Base-by-base conservation (phyloP, 53 echinoderm and acorn worm species). In the Crossaster papposus region DNA sequence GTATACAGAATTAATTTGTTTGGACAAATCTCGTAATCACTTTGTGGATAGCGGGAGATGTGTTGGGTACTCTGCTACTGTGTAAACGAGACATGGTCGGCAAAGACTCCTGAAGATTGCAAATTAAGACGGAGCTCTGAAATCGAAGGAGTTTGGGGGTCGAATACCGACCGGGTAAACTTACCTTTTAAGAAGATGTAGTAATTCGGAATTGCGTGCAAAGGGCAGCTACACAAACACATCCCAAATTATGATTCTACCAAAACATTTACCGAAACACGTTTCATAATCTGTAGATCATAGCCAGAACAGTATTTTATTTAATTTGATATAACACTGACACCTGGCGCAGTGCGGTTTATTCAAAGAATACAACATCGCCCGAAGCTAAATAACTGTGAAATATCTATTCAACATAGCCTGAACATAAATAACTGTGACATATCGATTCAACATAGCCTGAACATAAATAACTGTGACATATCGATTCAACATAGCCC, bases 1-100 rank as follows among this genome's bases (percentile, higher is more conserved):
- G 30, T 73, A 28, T 2, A 28, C 17, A 11, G 9, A 78, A 24
- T 76, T 76, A 76, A 76, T 76, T 76, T 76, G 78, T 78, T 78
- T 24, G 51, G 33, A 51, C 50, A 78, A 51, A 73, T 51, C 51
- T 13, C 12, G 1, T 78, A 78, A 50, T 78, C 78, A 26, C 6
- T 78, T 78, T 35, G 33, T 4, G 11, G 33, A 36, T 74, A 15
- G 3, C 35, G 28, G 4, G 74, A 32, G 34, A 11, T 36, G 74
- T 14, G 33, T 36, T 28, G 28, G 68, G 17, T 2, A 58, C 58
- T 18, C 12, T 5, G 44, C 2, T 58, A 20, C 58, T 58, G 12
- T 17, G 58, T 58, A 58, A 58, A 11, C 58, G 58, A 58, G 17
- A 44, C 44, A 44, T 11, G 53, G 17, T 58, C 58, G 58, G 58